phyloP scores from a whole-genome alignment of 2,113 vertebrate species.

The Macroglossus sobrinus region DNA sequence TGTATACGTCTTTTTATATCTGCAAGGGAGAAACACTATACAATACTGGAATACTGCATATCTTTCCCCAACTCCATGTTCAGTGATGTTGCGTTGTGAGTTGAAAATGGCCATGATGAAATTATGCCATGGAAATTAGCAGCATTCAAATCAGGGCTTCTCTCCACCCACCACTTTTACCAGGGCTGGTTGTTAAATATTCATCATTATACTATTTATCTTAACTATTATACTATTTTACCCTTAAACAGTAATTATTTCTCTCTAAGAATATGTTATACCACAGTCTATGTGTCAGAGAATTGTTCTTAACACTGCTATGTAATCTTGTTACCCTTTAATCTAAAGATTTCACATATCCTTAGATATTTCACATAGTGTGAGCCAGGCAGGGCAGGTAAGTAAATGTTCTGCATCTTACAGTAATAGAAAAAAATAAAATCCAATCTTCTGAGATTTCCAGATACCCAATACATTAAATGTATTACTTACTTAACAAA shows the following conservation, averaged over 20 bases:
- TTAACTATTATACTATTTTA: not conserved
- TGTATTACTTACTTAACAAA: not conserved
- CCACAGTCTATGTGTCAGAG: not conserved
- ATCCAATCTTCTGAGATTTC: not conserved
- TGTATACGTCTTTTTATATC: not conserved
- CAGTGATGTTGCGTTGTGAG: not conserved
- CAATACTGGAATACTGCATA: not conserved
- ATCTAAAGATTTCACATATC: not conserved
- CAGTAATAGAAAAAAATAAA: not conserved
- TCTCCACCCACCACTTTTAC: too few species aligned
- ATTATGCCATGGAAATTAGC: not conserved
- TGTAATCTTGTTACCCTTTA: not conserved
- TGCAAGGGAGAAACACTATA: not conserved
- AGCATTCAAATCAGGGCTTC: not conserved
- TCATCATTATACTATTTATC: not conserved
- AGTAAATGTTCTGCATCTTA: not conserved
- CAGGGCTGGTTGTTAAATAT: not conserved
- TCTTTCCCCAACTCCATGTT: not conserved
- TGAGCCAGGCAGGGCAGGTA: not conserved
- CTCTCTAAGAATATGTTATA: not conserved
- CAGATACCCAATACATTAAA: not conserved
- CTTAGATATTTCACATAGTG: not conserved
- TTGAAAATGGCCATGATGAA: not conserved
- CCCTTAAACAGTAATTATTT: not conserved
- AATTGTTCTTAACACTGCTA: not conserved